Base-by-base conservation (phyloP, 2,113 vertebrate genomes). In the Campylorhamphus procurvoides region DNA sequence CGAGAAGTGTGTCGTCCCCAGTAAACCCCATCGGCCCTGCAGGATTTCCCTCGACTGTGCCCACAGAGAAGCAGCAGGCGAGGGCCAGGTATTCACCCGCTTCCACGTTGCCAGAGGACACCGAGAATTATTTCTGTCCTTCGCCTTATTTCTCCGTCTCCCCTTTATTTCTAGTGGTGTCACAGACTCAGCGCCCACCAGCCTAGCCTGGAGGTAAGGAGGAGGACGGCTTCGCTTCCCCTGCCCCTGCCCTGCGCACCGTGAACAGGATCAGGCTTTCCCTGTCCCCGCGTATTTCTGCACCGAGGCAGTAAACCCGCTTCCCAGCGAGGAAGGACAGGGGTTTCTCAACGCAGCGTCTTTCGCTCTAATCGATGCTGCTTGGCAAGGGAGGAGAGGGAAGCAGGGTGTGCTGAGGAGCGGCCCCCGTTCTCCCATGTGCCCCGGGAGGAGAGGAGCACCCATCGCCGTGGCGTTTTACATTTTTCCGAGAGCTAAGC, bases 11-110 rank as follows among this genome's bases (percentile, higher is more conserved):
- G 50, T 69, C n/a, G 25, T 35, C 25, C n/a, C 19, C 1, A 4
- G 42, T 12, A 67, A 52, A 1, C 1, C 0, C 18, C 24, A 9
- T 4, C 4, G 1, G 7, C 2, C 39, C 17, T 4, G 20, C 9
- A 31, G n/a, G 12, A 35, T 59, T 64, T 72, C 44, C 67, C 44
- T 83, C 19, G 2, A 31, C 62, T 5, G 28, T 71, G 11, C 22
- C 6, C 75, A 40, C 25, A 15, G 50, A 24, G 35, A 37, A 64
- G 25, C 33, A 37, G 10, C 16, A 33, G 59, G 3, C 2, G 2
- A 58, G 47, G 37, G 12, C 35, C 53, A 19, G 25, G 33, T 7
- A 0, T 23, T 69, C 44, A 2, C 8, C 25, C 16, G 1, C 56
- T 42, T 55, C 66, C 67, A 1, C 23, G 5, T 19, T 6, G 8